Conservation (phyloP, 2,888 invertebrate genomes). For the Diplolepis rosae region DNA sequence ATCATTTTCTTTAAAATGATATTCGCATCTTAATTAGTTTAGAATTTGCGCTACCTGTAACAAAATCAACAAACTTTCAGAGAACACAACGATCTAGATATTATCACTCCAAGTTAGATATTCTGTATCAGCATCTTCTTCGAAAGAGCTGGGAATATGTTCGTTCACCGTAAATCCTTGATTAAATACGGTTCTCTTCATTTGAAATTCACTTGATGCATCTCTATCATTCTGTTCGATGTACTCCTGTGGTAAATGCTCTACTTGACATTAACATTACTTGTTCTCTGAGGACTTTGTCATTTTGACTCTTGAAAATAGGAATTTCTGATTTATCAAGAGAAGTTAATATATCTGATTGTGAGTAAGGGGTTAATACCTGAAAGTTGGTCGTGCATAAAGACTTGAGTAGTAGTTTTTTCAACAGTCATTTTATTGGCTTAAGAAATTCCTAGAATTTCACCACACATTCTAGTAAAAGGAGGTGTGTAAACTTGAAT, state of each 20-base stretch:
- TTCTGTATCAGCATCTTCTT: slow-evolving; percentile 37
- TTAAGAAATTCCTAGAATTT: too few relatives aligned
- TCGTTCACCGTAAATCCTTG: slow-evolving; percentile 39
- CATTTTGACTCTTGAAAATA: background rate
- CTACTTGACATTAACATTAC: background rate
- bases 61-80: slow-evolving; percentile 7
- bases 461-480: too few relatives aligned
- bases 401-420: too few relatives aligned
- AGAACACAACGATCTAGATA: slow-evolving; percentile 37
- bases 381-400: too few relatives aligned
- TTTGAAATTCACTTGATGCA: slow-evolving; percentile 37
- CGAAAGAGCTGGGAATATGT: slow-evolving; percentile 28
- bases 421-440: too few relatives aligned
- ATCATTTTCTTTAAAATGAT: background rate
- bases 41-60: background rate
- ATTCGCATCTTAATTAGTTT: background rate
- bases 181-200: slow-evolving; percentile 41
- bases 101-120: background rate
- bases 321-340: background rate
- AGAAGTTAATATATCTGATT: too few relatives aligned
- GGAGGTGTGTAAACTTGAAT: too few relatives aligned
- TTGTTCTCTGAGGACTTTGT: background rate
- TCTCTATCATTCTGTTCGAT: slow-evolving; percentile 35
- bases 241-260: background rate
- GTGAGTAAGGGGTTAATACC: too few relatives aligned